Conservation (phyloP, 2,113 vertebrate genomes). For the Origma solitaria region DNA sequence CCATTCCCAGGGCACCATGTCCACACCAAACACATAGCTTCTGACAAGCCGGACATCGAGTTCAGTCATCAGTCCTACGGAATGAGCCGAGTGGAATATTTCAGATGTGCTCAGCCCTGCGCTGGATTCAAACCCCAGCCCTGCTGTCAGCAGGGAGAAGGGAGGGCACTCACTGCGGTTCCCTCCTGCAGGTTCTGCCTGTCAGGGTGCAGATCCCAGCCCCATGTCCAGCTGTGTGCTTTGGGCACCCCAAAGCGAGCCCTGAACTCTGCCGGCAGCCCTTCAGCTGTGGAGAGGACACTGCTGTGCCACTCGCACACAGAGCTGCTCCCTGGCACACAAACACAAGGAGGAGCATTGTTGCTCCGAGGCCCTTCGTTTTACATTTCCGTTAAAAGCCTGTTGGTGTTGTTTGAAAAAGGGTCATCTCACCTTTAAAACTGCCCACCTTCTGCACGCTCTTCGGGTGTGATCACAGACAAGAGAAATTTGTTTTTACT, state of each 20-base stretch:
- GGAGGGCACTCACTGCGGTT: background rate
- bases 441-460: background rate
- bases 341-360: background rate
- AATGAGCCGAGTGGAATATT: background rate
- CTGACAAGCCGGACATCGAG: background rate
- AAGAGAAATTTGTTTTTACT: background rate
- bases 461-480: background rate
- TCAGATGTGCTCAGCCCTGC: background rate
- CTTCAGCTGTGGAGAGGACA: background rate
- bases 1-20: accelerated
- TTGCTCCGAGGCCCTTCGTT: no score
- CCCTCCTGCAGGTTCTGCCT: background rate
- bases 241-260: background rate
- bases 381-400: background rate
- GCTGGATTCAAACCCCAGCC: background rate
- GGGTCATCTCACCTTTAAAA: background rate
- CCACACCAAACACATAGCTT: background rate
- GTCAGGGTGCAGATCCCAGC: background rate
- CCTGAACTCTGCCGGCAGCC: background rate
- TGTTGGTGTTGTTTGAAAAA: background rate
- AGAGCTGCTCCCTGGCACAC: background rate
- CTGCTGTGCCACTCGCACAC: background rate
- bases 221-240: accelerated
- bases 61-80: background rate
- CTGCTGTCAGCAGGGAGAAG: background rate